Percentiles rank a stretch among this genome's conserved stretches.
These are phyloP conservation scores for Gouania willdenowi DNA, from an alignment of 2,797 vertebrate genomes.

Conservation along the genomic window DNA sequence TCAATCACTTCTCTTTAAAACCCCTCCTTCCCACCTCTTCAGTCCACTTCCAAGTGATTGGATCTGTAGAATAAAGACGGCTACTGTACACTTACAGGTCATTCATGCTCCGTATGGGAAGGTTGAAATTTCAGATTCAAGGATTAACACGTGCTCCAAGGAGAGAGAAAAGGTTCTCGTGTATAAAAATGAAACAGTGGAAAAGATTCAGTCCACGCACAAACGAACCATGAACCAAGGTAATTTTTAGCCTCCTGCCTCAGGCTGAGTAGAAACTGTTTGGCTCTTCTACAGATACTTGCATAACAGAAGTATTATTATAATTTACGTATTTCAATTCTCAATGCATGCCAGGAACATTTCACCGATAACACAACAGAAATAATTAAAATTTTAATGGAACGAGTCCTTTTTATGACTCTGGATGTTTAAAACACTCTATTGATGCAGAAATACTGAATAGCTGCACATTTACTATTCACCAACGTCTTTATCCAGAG, in stretches of 20 bases:
- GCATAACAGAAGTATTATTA: too few relatives aligned
- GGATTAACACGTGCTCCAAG: constrained; percentile 72
- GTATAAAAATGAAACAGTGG: constrained; percentile 56
- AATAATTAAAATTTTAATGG: too few relatives aligned
- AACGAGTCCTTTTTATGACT: too few relatives aligned
- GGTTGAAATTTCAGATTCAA: constrained; percentile 75
- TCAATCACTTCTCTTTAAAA: constrained; percentile 66
- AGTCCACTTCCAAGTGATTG: constrained; percentile 73
- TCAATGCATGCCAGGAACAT: too few relatives aligned
- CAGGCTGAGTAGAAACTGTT: constrained; percentile 14
- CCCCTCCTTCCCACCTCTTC: constrained; percentile 69
- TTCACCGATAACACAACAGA: too few relatives aligned
- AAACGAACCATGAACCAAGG: constrained; percentile 56
- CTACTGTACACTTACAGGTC: constrained; percentile 76
- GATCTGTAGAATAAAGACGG: constrained; percentile 72
- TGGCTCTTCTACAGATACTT: constrained; percentile 4
- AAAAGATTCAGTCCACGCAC: constrained; percentile 62
- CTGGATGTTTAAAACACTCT: too few relatives aligned
- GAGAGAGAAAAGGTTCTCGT: constrained; percentile 63
- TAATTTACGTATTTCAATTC: too few relatives aligned
- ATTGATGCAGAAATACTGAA: constrained; percentile 16
- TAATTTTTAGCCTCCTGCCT: constrained; percentile 51
- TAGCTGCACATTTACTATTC: constrained; percentile 37
- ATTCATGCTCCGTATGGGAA: constrained; percentile 71
- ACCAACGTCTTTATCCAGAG: constrained; percentile 43